Percentiles rank a stretch among this genome's conserved stretches.
These are phyloP conservation scores for Crenuchus spilurus DNA, from an alignment of 2,797 vertebrate species.

Conservation along the genomic window DNA sequence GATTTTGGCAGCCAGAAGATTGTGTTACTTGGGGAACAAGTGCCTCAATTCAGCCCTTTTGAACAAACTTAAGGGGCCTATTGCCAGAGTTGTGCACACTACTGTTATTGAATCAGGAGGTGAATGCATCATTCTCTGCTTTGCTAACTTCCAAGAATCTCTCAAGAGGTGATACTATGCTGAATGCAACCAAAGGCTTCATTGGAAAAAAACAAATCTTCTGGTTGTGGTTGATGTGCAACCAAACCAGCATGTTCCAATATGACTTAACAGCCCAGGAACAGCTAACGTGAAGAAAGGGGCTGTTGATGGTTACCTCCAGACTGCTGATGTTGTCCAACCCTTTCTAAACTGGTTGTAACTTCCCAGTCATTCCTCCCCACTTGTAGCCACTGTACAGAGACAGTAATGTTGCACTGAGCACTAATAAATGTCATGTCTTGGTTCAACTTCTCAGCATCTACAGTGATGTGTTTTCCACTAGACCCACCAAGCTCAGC, in stretches of 20 bases:
- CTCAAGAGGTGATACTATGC: slow-evolving; percentile 1
- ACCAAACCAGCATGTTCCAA: neutral
- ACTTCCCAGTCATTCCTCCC: neutral
- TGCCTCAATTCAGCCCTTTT: neutral
- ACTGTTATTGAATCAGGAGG: neutral
- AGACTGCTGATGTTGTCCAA: slow-evolving; percentile 16
- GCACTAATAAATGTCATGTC: neutral
- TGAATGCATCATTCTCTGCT: slow-evolving; percentile 24
- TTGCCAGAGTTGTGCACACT: slow-evolving; percentile 1
- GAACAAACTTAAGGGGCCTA: neutral
- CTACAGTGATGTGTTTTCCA: slow-evolving; percentile 45
- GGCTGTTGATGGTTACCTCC: slow-evolving; percentile 34
- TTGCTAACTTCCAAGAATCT: neutral
- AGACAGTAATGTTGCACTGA: slow-evolving; percentile 20
- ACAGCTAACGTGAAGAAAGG: slow-evolving; percentile 16
- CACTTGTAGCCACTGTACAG: slow-evolving; percentile 29
- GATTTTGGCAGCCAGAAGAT: slow-evolving; percentile 18
- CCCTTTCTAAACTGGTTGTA: rapidly evolving
- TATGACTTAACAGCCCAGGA: slow-evolving; percentile 47
- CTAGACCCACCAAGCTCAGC: slow-evolving; percentile 16
- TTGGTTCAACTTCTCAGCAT: slow-evolving; percentile 18
- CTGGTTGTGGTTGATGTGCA: slow-evolving; percentile 13
- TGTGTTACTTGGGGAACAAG: slow-evolving; percentile 23
- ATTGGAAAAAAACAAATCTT: slow-evolving; percentile 14
- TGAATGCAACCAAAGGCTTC: slow-evolving; percentile 28